Base-by-base conservation (phyloP, 1,140 invertebrate genomes). In the Papilio polytes region DNA sequence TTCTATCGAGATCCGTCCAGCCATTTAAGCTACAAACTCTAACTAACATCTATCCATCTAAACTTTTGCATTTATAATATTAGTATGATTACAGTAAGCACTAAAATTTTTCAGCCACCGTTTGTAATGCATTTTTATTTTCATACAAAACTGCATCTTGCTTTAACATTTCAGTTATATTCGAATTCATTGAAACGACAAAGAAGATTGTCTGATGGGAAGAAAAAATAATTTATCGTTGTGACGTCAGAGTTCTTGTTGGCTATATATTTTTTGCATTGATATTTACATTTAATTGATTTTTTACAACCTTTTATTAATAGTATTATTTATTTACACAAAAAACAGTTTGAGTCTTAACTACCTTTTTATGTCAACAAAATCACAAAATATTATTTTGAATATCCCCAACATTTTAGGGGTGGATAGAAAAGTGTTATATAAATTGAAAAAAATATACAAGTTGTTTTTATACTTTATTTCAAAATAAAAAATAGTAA, bases 401-500 rank as follows among this genome's bases (percentile, higher is more conserved):
- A 48, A 48, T 48, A 41, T 41, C 36, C 36, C 7, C 36, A 41
- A 41, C 4, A 41, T 8, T 51, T 51, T 51, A 51, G 48, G 15
- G 48, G 3, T 51, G 15, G 13, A 0, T 51, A 18, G 48, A 18
- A 7, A 53, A 56, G 1, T 56, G n/a, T 8, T 9, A 20, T 56
- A 84, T 78, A 72, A 78, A 83, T 8, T 7, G 36, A 81, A 80
- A 48, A 82, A 76, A 3, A 46, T 20, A 15, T 44, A 41, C 26
- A 77, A 59, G 36, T 78, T 81, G 63, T 82, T 82, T 78, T 41
- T 79, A 59, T 44, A 20, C 76, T 84, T 79, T 85, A 86, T 86
- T 86, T 83, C 59, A 81, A 81, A n/a, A 83, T 83, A 74, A 82
- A 72, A 74, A 85, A 41, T 79, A 77, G 66, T 80, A 85, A 73